A percentile compares a stretch with the other conserved stretches of the same genome.
Evolutionary conservation across 2,113 vertebrate genomes (phyloP).

Genomic region (Malurus melanocephalus): DNA sequence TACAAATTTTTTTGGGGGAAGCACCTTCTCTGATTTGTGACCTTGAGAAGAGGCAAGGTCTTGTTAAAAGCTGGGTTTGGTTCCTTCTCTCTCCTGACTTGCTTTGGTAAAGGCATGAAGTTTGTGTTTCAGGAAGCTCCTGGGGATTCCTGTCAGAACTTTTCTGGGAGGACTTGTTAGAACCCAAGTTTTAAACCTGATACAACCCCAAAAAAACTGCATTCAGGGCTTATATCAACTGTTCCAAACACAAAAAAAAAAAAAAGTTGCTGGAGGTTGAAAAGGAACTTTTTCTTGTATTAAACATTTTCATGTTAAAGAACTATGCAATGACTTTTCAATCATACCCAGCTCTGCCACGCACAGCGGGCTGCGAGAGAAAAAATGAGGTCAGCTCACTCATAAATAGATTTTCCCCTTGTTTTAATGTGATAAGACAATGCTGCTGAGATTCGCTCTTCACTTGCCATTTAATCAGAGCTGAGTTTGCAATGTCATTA

Average conservation of each 20-base stretch:
- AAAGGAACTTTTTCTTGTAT: background rate
- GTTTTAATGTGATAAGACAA: background rate
- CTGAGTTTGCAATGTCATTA: background rate
- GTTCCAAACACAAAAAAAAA: background rate
- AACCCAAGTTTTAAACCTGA: background rate
- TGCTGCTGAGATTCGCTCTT: background rate
- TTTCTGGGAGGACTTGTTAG: background rate
- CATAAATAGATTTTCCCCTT: slow-evolving; percentile 16
- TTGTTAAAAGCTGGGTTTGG: background rate
- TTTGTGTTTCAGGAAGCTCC: background rate
- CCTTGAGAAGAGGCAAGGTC: background rate
- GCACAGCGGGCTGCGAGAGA: background rate
- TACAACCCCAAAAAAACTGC: background rate
- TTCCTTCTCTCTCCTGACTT: background rate
- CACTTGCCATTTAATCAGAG: slow-evolving; percentile 22
- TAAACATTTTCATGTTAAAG: background rate
- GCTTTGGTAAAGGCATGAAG: background rate
- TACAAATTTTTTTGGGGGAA: background rate
- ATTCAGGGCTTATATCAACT: background rate
- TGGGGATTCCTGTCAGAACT: background rate
- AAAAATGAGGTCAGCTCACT: background rate
- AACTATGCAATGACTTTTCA: slow-evolving; percentile 5
- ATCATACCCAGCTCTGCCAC: background rate
- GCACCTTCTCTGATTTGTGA: background rate
- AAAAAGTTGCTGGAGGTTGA: background rate